Conservation (phyloP, 64 coral and sea anemone genomes). For the Montipora efflorescens region DNA sequence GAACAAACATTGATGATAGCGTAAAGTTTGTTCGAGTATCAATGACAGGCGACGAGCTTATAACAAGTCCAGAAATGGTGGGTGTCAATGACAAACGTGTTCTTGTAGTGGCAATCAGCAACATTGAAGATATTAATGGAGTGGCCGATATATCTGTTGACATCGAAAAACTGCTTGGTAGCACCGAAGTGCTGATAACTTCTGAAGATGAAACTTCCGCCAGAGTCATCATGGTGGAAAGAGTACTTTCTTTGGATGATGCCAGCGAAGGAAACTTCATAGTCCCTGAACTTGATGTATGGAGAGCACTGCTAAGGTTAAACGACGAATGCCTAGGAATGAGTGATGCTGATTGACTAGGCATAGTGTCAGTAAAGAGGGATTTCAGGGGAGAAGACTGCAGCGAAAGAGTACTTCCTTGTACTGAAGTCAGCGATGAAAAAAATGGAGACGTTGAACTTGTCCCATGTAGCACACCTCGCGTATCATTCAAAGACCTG, state of each 20-base stretch:
- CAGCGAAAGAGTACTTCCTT: too few species aligned
- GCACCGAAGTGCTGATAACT: neutral
- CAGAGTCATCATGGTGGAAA: neutral
- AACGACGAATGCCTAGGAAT: too few species aligned
- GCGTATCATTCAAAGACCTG: neutral
- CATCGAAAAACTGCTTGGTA: neutral
- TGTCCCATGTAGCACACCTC: neutral
- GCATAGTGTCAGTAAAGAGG: too few species aligned
- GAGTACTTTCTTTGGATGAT: neutral
- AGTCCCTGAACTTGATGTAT: neutral
- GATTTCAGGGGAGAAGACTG: too few species aligned
- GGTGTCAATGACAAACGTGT: neutral
- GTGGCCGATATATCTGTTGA: neutral
- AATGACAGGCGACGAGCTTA: neutral
- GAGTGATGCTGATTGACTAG: too few species aligned
- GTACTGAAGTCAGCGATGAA: too few species aligned
- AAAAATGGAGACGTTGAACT: neutral
- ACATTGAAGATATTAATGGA: neutral
- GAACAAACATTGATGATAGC: neutral
- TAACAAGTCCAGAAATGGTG: neutral
- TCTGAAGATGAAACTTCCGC: neutral
- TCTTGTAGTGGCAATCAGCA: neutral
- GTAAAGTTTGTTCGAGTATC: neutral
- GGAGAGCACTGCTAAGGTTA: neutral
- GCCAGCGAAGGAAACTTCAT: neutral